Base-by-base conservation (phyloP, 2,888 invertebrate species). In the Subacronicta megacephala region DNA sequence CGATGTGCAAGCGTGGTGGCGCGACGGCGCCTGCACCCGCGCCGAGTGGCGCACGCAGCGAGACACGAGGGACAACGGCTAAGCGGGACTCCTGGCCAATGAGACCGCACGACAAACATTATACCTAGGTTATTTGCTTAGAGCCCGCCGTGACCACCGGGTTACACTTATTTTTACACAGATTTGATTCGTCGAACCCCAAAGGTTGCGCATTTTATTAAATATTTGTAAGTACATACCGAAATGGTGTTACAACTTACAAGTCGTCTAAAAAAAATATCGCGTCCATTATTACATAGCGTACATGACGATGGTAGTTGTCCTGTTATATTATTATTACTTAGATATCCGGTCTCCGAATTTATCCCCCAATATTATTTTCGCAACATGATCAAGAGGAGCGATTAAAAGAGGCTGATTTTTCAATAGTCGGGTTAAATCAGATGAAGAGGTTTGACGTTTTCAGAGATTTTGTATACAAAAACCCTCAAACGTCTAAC, bases 1-100 rank as follows among this genome's bases (percentile, higher is more conserved):
- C 45, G 98, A 99, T 88, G 96, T 98, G 62, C 98, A 98, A 87
- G 96, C 97, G 66, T 99, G 99, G 99, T 99, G 99, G 99, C 95
- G 98, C 66, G 62, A 89, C 51, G 83, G 81, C 29, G 95, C 97
- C 12, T 98, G 98, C 90, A 97, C 97, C 44, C 95, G 95, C 47
- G 66, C 72, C 16, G 87, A 87, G 47, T 93, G 93, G 93, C 89
- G 92, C 52, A 61, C 77, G 20, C 62, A 64, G 15, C 62, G 56
- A 12, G 76, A 81, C 61, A 70, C 78, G 31, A 65, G 62, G 5
- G 85, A 85, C 60, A 79, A 79, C 60, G 78, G 77, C 42, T 81
- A 80, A 65, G 55, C 26, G n/a, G 10, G 3, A 0, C 0, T 4
- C 13, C 29, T 20, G 35, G 35, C 31, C 49, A 70, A 72, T 59